Evolutionary conservation across 2,113 vertebrate species (phyloP), one percentile per base, ranked within the genome.

Genomic region (Scalopus aquaticus): DNA sequence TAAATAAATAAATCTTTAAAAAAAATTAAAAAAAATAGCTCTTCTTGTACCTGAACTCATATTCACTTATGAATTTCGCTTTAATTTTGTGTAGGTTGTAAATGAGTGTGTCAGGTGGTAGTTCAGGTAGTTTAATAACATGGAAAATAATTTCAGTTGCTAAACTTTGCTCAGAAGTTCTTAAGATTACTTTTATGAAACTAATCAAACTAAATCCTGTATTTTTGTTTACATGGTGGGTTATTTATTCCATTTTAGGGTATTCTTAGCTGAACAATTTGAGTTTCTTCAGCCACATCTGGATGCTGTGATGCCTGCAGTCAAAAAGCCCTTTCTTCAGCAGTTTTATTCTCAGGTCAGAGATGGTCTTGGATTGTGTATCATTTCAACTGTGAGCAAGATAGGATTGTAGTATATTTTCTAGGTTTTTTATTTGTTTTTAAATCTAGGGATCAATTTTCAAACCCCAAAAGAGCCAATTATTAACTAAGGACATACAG

Each of bases 331-430:
- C 67, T 99, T 99, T 97, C 99, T 99, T 58, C 99, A 99, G 83
- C 99, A 99, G 98, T 99, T 99, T 97, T 99, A 99, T 95, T 99
- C 99, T 77, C 99, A 99, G 99, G 99, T 99, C 93, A 98, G 98
- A 77, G 94, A 16, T n/a, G 81, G 64, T 81, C 86, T 58, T 51
- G 3, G 3, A 51, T 51, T 88, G 5, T 56, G 2, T 82, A 28
- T 60, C 28, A 65, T 87, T 79, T 76, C 67, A 16, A 2, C 72
- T 84, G 49, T 44, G 32, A 80, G 72, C 37, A 60, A 5, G 16
- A 42, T 35, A 24, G 42, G 12, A 58, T 56, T 64, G 22, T 56
- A 35, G 39, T 13, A 17, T 12, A 1, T 58, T 35, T 44, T 56
- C 90, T 90, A 28, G 26, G 22, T 28, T 12, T 7, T 19, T 22